Conservation (phyloP, 2,888 invertebrate genomes). For the Anthrax anthrax region DNA sequence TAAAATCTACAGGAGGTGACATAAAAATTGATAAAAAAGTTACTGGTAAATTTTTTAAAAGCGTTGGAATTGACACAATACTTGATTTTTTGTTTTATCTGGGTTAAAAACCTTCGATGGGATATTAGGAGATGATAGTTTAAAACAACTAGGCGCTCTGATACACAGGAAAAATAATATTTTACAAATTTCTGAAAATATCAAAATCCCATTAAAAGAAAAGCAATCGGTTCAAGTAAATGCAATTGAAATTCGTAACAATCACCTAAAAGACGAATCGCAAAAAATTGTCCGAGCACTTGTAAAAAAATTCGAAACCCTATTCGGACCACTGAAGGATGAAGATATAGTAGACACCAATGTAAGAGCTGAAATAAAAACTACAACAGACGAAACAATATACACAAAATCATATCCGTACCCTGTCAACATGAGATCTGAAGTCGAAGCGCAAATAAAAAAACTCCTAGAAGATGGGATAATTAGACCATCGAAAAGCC, state of each 20-base stretch:
- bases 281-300: neutral
- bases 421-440: slow-evolving; percentile 19
- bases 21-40: slow-evolving; percentile 4
- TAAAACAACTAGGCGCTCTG: slow-evolving; percentile 6
- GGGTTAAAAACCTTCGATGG: slow-evolving; percentile 6
- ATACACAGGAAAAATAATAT: slow-evolving; percentile 3
- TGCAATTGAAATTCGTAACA: slow-evolving; percentile 1
- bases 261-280: neutral
- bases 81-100: slow-evolving; percentile 8
- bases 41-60: slow-evolving; percentile 6
- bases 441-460: slow-evolving; percentile 17
- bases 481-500: slow-evolving; percentile 18
- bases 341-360: slow-evolving; percentile 4
- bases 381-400: slow-evolving; percentile 15
- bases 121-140: slow-evolving; percentile 7
- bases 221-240: slow-evolving; percentile 2
- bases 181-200: slow-evolving; percentile 4
- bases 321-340: slow-evolving; percentile 5
- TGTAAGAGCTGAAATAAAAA: slow-evolving; percentile 21
- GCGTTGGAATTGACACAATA: slow-evolving; percentile 2
- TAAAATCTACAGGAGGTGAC: slow-evolving; percentile 2
- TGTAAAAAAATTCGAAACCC: neutral
- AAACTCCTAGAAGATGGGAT: slow-evolving; percentile 20
- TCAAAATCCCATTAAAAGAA: slow-evolving; percentile 7
- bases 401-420: slow-evolving; percentile 20